These are phyloP conservation scores for Ctenodactylus gundi DNA, from an alignment of 2,113 vertebrate genomes.

Conservation along the genomic window DNA sequence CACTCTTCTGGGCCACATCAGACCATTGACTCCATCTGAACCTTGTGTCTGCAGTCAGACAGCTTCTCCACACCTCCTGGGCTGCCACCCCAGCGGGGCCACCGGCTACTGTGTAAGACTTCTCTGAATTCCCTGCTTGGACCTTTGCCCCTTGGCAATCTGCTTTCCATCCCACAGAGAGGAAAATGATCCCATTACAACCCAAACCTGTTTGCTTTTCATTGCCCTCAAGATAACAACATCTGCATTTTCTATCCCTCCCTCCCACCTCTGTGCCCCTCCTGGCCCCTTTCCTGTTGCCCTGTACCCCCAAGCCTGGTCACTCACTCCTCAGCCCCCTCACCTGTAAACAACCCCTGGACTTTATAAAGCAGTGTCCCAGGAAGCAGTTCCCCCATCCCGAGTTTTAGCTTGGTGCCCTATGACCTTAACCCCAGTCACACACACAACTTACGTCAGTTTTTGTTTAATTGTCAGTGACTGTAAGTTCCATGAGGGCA, in stretches of 20 bases:
- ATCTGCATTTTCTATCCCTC: fast-evolving
- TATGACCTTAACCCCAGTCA: no score
- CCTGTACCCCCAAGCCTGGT: neutral
- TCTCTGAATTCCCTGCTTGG: neutral
- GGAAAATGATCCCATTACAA: neutral
- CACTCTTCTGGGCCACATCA: neutral
- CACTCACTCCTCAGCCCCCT: neutral
- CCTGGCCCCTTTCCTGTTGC: no score
- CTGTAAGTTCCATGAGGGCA: neutral
- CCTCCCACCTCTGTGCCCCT: neutral
- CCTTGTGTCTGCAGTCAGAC: fast-evolving
- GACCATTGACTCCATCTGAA: neutral
- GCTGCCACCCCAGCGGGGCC: neutral
- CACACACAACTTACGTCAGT: no score
- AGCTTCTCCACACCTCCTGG: neutral
- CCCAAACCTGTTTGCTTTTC: neutral
- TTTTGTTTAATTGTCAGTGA: no score
- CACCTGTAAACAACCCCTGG: no score
- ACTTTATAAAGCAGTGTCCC: no score
- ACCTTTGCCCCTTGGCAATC: neutral
- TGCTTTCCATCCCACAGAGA: neutral
- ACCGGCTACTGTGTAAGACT: neutral
- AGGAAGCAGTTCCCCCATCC: neutral
- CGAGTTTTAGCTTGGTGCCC: neutral
- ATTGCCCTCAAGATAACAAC: neutral